These are phyloP conservation scores for Ptilorrhoa leucosticta DNA, from an alignment of 2,113 vertebrate species.

Conservation along the genomic window DNA sequence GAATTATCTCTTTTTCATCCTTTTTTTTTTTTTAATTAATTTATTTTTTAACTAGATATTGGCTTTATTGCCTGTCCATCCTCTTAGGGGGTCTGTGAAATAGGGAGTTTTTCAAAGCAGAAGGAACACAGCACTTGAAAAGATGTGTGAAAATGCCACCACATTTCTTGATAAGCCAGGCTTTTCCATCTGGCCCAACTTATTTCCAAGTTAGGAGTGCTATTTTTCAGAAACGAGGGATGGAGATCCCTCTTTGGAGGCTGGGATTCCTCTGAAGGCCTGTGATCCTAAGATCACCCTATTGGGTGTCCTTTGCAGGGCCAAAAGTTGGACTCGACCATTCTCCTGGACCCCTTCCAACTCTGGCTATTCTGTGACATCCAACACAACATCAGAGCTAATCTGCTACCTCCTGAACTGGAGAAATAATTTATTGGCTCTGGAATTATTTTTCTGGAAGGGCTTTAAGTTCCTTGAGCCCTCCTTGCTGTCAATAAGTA, in stretches of 20 bases:
- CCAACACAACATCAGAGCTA: not conserved
- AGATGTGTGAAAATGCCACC: not conserved
- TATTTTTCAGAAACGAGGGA: not conserved
- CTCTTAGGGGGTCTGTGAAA: not conserved
- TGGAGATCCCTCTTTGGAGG: not conserved
- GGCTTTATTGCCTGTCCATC: not conserved
- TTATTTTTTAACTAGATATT: not conserved
- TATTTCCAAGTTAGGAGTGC: not conserved
- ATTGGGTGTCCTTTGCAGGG: no score
- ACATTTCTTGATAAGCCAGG: not conserved
- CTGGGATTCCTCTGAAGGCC: not conserved
- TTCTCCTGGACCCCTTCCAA: no score
- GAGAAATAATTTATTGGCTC: not conserved
- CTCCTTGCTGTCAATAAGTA: not conserved
- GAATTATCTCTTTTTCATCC: accelerated
- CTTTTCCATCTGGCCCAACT: not conserved
- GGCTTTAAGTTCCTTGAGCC: not conserved
- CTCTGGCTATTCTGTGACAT: not conserved
- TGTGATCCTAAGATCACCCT: not conserved
- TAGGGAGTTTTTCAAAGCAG: not conserved
- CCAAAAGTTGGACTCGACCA: not conserved
- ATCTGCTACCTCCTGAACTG: not conserved
- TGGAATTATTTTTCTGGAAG: not conserved
- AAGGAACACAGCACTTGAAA: not conserved
- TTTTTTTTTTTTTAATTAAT: accelerated